A percentile compares a stretch with the other conserved stretches of the same genome.
phyloP scores from a whole-genome alignment of 2,113 vertebrate genomes.

The Piaya cayana region DNA sequence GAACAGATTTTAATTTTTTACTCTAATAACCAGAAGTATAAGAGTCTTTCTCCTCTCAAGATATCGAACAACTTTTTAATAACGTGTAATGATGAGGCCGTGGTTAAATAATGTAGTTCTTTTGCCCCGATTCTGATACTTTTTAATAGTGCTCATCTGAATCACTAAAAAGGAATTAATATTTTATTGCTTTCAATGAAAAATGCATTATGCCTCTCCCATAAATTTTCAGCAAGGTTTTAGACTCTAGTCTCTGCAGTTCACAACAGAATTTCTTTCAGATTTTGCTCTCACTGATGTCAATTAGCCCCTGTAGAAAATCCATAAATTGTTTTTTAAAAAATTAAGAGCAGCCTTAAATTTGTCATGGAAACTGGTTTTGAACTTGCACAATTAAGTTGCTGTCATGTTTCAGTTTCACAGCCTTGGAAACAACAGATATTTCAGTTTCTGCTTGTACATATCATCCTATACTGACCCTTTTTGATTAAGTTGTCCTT shows the following conservation, averaged over 20 bases:
- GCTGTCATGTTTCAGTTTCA: background rate
- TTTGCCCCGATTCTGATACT: slow-evolving; percentile 9
- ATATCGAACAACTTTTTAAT: slow-evolving; percentile 16
- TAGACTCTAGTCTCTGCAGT: background rate
- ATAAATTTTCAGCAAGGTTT: slow-evolving; percentile 21
- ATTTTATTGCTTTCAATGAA: slow-evolving; percentile 67
- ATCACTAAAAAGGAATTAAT: slow-evolving; percentile 62
- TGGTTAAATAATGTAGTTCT: slow-evolving; percentile 57
- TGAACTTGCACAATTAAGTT: background rate
- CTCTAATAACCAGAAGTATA: slow-evolving; percentile 10
- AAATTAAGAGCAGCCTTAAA: background rate
- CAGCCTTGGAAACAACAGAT: background rate
- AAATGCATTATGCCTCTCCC: slow-evolving; percentile 50
- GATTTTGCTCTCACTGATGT: background rate
- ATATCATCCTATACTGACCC: background rate
- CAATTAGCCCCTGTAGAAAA: background rate
- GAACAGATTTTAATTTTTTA: background rate
- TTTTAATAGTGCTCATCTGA: slow-evolving; percentile 33
- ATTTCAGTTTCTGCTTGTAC: background rate
- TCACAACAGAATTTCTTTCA: background rate
- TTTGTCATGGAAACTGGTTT: background rate
- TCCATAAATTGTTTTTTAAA: background rate
- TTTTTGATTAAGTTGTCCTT: background rate
- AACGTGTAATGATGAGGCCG: slow-evolving; percentile 42
- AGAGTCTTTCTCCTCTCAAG: slow-evolving; percentile 29